Conservation (phyloP, 2,113 vertebrate genomes). For the Oxyruncus cristatus region DNA sequence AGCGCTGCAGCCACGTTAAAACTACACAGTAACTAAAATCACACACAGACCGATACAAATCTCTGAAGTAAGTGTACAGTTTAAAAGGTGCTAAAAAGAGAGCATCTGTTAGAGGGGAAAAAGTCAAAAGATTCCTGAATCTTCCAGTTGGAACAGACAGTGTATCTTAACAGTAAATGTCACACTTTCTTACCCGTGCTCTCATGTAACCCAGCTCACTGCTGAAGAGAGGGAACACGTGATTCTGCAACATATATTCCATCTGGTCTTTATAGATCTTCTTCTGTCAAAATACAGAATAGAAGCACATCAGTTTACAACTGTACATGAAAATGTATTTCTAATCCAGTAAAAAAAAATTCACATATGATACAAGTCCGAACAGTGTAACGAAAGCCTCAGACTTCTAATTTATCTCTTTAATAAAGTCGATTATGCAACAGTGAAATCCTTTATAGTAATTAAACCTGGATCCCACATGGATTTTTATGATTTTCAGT, state of each 20-base stretch:
- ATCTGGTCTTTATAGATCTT: slow-evolving; percentile 99
- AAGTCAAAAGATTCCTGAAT: neutral
- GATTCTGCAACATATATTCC: slow-evolving; percentile 98
- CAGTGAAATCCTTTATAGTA: neutral
- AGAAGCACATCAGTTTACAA: neutral
- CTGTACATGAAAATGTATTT: neutral
- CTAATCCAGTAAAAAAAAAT: neutral
- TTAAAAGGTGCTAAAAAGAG: neutral
- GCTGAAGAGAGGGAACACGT: slow-evolving; percentile 96
- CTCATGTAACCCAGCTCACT: slow-evolving; percentile 97
- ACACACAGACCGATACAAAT: neutral
- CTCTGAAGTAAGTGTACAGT: neutral
- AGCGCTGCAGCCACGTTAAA: slow-evolving; percentile 57
- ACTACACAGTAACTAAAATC: neutral
- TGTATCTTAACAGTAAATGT: neutral
- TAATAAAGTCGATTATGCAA: neutral
- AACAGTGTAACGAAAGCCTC: neutral
- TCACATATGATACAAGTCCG: neutral
- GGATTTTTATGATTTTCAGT: neutral
- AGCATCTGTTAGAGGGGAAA: neutral
- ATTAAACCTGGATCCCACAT: neutral
- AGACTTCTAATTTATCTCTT: neutral
- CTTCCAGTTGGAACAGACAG: neutral
- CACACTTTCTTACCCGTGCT: slow-evolving; percentile 84
- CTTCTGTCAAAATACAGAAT: slow-evolving; percentile 81